Conservation (phyloP, 2,113 vertebrate genomes). For the Lasiurus cinereus region DNA sequence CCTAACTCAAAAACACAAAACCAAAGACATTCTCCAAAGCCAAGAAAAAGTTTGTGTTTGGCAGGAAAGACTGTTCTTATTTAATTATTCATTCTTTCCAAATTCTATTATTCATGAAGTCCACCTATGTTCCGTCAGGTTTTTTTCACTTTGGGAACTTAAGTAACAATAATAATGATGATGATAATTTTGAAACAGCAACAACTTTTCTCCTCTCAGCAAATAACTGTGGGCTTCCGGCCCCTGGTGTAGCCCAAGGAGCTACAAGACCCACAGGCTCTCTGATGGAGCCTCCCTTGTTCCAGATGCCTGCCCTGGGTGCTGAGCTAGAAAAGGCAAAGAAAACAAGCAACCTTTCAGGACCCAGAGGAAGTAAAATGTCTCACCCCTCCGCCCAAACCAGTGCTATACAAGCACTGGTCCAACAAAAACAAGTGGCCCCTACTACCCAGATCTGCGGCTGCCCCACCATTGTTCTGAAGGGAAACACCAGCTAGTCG, state of each 20-base stretch:
- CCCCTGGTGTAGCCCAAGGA: not conserved
- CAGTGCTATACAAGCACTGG: not conserved
- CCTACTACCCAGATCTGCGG: not conserved
- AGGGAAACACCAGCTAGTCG: not conserved
- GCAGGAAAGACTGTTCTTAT: not conserved
- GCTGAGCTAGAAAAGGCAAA: not conserved
- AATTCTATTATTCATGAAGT: slow-evolving; percentile 28
- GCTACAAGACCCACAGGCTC: too few relatives aligned
- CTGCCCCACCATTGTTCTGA: not conserved
- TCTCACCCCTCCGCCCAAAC: not conserved
- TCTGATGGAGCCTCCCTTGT: not conserved
- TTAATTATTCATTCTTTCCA: slow-evolving; percentile 40
- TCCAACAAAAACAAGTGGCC: not conserved
- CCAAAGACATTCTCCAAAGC: not conserved
- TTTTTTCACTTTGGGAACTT: not conserved
- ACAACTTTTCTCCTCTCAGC: not conserved
- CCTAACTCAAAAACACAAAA: slow-evolving; percentile 42
- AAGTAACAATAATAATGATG: not conserved
- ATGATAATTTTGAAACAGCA: slow-evolving; percentile 1
- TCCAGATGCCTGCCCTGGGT: not conserved
- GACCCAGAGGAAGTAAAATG: slow-evolving; percentile 40
- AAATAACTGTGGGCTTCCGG: not conserved
- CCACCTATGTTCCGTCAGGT: not conserved
- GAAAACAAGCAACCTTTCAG: not conserved
- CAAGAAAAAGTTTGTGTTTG: slow-evolving; percentile 28